phyloP scores from a whole-genome alignment of 2,888 invertebrate species.

The Drosophila vallismaia region DNA sequence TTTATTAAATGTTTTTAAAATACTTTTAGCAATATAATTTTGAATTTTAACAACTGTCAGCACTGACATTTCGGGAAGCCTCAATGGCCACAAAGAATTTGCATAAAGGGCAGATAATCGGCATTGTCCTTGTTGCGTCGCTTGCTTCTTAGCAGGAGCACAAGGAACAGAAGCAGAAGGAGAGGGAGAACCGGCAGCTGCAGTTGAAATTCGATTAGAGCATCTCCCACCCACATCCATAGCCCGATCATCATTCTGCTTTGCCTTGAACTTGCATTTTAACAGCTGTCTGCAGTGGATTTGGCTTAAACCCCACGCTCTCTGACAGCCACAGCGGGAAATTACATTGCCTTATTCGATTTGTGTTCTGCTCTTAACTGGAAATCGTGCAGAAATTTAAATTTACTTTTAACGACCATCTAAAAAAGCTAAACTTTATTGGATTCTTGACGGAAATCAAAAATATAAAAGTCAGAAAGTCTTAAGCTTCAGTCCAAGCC shows the following conservation, averaged over 20 bases:
- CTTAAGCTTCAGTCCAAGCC: neutral
- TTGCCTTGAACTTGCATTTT: slow-evolving; percentile 29
- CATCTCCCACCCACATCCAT: slow-evolving; percentile 11
- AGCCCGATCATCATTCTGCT: neutral
- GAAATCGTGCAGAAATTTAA: slow-evolving; percentile 5
- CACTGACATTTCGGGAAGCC: slow-evolving; percentile 13
- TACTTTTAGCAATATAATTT: neutral
- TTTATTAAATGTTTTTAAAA: neutral
- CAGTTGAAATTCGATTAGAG: slow-evolving; percentile 62
- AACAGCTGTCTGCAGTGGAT: slow-evolving; percentile 21
- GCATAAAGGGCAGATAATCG: slow-evolving; percentile 60
- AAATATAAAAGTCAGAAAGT: no score
- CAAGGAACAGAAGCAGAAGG: neutral
- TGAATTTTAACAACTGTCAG: neutral
- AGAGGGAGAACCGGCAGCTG: slow-evolving; percentile 20
- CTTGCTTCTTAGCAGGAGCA: slow-evolving; percentile 1
- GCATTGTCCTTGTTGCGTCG: slow-evolving; percentile 55
- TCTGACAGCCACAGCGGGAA: neutral
- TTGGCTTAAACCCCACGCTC: neutral
- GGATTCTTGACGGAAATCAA: no score
- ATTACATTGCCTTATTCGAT: slow-evolving; percentile 18
- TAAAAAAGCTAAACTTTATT: no score
- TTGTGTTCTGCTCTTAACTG: neutral
- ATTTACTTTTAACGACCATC: neutral
- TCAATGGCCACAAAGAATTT: slow-evolving; percentile 68